These are phyloP conservation scores for Drosophila trichaetosa DNA, from an alignment of 2,888 invertebrate genomes.

Conservation along the genomic window DNA sequence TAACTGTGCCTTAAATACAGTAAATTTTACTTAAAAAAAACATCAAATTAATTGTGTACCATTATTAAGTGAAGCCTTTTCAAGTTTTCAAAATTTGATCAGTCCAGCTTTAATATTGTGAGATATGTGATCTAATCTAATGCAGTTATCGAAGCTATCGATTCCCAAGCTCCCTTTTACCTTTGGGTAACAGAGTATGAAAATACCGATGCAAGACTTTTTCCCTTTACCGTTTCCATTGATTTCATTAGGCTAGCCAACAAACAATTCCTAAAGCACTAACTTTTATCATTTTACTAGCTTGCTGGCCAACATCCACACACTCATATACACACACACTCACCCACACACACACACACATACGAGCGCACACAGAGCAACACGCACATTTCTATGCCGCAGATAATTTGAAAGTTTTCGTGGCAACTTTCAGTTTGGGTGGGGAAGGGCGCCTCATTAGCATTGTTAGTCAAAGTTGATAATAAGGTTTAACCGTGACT, in stretches of 20 bases:
- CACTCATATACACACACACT: slow-evolving; percentile 1
- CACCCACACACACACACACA: not conserved
- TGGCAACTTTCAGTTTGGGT: slow-evolving; percentile 54
- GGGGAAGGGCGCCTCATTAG: slow-evolving; percentile 62
- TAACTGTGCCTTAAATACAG: not conserved
- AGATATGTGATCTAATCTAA: not conserved
- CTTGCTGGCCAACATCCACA: slow-evolving; percentile 17
- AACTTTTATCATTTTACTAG: slow-evolving; percentile 62
- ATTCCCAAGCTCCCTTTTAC: not conserved
- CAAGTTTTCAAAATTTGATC: not conserved
- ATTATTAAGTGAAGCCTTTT: not conserved
- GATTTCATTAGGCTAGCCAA: not conserved
- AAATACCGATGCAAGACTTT: not conserved
- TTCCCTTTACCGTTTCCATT: slow-evolving; percentile 26
- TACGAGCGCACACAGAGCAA: not conserved
- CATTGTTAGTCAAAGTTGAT: slow-evolving; percentile 75
- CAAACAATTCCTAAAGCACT: slow-evolving; percentile 23
- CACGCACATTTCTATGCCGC: slow-evolving; percentile 13
- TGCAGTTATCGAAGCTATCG: not conserved
- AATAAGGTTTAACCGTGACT: slow-evolving; percentile 52
- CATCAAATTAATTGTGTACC: not conserved
- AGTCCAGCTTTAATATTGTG: not conserved
- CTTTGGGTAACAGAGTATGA: not conserved
- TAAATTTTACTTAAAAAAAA: not conserved
- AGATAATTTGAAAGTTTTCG: slow-evolving; percentile 57